Conservation (phyloP, 2,888 invertebrate genomes). For the Phyto melanocephala region DNA sequence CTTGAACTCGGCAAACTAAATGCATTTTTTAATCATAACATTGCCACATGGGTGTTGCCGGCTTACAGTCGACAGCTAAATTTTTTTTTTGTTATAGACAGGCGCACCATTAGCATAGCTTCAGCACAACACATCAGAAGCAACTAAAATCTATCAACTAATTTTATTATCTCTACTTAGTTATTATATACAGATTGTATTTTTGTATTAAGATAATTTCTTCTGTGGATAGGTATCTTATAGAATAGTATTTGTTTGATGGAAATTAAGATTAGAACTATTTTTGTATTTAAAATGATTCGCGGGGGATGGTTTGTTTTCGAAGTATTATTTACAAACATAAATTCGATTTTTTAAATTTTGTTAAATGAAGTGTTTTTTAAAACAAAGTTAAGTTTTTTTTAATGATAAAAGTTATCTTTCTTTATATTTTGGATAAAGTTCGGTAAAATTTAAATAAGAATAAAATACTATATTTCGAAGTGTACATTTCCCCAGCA, state of each 20-base stretch:
- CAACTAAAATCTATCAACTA: constrained; percentile 37
- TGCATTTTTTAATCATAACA: constrained; percentile 31
- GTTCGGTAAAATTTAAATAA: too few species aligned
- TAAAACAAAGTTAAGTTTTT: too few species aligned
- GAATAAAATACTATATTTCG: too few species aligned
- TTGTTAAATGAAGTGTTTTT: too few species aligned
- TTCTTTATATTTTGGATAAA: too few species aligned
- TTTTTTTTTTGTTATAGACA: constrained; percentile 17
- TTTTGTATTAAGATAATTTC: background rate
- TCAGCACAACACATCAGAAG: constrained; percentile 12
- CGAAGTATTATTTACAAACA: too few species aligned
- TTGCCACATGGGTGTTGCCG: constrained; percentile 63
- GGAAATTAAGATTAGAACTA: background rate
- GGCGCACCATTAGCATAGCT: constrained; percentile 42
- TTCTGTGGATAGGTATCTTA: constrained; percentile 2
- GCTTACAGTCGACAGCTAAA: constrained; percentile 34
- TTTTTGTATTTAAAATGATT: background rate
- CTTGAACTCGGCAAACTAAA: constrained; percentile 31
- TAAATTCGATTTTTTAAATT: too few species aligned
- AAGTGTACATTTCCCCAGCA: too few species aligned
- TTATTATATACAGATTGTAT: background rate
- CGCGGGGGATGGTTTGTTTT: constrained; percentile 24
- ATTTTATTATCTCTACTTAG: constrained; percentile 27
- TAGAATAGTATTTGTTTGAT: background rate
- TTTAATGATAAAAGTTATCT: too few species aligned